Conservation (phyloP, 2,113 vertebrate genomes). For the Callocephalon fimbriatum region DNA sequence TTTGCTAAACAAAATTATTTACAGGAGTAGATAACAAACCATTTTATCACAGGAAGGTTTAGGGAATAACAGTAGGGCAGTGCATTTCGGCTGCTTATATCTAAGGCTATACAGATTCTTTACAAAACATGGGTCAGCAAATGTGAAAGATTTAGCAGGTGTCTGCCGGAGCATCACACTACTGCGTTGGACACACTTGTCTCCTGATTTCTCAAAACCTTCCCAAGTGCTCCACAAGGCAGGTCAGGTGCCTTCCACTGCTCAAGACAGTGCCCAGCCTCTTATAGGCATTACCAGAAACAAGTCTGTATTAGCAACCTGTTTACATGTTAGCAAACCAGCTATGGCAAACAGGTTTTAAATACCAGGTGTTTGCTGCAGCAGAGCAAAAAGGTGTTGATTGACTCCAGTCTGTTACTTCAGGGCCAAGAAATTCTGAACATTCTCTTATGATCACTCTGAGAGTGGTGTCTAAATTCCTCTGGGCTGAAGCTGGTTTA, state of each 20-base stretch:
- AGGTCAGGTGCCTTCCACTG: background rate
- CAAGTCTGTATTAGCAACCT: background rate
- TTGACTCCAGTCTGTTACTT: background rate
- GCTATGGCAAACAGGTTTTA: background rate
- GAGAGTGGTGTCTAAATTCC: background rate
- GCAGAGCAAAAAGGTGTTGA: background rate
- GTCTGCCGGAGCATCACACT: background rate
- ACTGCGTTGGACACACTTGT: fast-evolving
- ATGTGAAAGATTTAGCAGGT: background rate
- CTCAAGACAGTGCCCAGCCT: background rate
- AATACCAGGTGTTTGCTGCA: background rate
- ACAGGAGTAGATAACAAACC: background rate
- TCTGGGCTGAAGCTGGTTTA: background rate
- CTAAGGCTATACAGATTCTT: background rate
- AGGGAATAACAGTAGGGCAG: background rate
- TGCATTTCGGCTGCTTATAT: background rate
- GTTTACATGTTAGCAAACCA: background rate
- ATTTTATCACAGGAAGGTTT: background rate
- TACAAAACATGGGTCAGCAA: background rate
- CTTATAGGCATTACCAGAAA: background rate
- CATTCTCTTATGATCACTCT: background rate
- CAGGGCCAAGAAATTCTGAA: background rate
- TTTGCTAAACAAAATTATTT: background rate
- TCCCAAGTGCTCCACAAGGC: background rate
- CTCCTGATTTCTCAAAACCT: background rate